Base-by-base conservation (phyloP, 1,140 invertebrate species). In the Drosophila rhopaloa region DNA sequence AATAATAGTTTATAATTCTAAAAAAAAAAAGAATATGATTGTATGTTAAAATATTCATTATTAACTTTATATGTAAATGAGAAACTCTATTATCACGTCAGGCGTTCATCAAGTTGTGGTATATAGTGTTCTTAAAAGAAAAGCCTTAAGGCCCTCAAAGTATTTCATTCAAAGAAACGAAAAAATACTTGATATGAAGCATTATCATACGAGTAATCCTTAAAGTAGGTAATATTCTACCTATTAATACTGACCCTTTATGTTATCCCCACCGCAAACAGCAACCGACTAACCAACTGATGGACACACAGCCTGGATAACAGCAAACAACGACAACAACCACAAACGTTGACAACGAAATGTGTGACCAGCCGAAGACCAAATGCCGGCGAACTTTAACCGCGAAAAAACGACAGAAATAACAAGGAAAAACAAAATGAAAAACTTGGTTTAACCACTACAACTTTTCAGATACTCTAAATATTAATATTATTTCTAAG, bases 331-430 rank as follows among this genome's bases (percentile, higher is more conserved):
- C 35, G 44, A 71, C 48, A 43, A 54, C 54, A 48, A 48, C 63
- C 54, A 70, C 62, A 68, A 74, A 78, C 38, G 73, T 67, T 56
- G 61, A 76, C 44, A 76, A 76, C 61, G 59, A 53, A 57, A 38
- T 48, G 73, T 70, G 74, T 44, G 73, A 51, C 62, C 57, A 68
- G 55, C 73, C 55, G 43, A 77, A 61, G 62, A 81, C 75, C 81
- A 85, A 85, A 74, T 85, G 74, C 79, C 83, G 74, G 80, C 79
- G 8, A 88, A 86, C 83, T 88, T 86, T 83, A 79, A 86, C 83
- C 82, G 71, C 83, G 62, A 73, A 77, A 78, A 76, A 50, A 27
- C 7, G 32, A 38, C 14, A 44, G 3, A 14, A 32, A 47, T 41
- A 29, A 16, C 16, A 46, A 29, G 14, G 6, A 76, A 51, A 71